Evolutionary conservation across 2,113 vertebrate genomes (phyloP).

Genomic region (Antidorcas marsupialis): DNA sequence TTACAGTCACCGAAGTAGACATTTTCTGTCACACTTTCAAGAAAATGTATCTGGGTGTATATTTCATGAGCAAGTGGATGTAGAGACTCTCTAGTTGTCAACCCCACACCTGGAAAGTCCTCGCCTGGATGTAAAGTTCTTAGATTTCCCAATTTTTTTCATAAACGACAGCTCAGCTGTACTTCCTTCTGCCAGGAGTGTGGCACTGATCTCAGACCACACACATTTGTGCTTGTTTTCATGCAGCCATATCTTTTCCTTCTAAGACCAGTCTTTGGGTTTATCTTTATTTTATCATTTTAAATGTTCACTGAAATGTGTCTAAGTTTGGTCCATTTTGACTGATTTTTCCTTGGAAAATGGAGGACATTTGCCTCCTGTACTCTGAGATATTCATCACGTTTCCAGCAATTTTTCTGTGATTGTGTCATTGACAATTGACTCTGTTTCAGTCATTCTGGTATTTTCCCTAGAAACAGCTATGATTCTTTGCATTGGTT

Average conservation of each 20-base stretch:
- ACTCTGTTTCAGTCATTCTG: background rate
- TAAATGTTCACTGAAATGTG: background rate
- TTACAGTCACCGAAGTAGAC: fast-evolving
- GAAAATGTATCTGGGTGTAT: fast-evolving
- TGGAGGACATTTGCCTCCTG: fast-evolving
- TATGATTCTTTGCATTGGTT: background rate
- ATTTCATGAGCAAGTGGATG: fast-evolving
- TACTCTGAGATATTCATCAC: background rate
- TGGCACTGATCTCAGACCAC: background rate
- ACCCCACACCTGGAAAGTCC: fast-evolving
- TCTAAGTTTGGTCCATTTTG: background rate
- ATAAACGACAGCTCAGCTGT: fast-evolving
- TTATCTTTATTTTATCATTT: background rate
- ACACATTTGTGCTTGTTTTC: background rate
- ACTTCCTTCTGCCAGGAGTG: no score
- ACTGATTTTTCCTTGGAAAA: background rate
- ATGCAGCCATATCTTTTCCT: background rate
- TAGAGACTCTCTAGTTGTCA: background rate
- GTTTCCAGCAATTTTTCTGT: background rate
- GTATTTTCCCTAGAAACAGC: background rate
- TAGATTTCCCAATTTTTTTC: fast-evolving
- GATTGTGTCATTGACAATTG: background rate
- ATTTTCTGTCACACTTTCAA: background rate
- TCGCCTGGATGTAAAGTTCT: fast-evolving
- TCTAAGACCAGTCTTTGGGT: background rate